phyloP scores from a whole-genome alignment of 2,113 vertebrate genomes.

The Hippolais icterina region DNA sequence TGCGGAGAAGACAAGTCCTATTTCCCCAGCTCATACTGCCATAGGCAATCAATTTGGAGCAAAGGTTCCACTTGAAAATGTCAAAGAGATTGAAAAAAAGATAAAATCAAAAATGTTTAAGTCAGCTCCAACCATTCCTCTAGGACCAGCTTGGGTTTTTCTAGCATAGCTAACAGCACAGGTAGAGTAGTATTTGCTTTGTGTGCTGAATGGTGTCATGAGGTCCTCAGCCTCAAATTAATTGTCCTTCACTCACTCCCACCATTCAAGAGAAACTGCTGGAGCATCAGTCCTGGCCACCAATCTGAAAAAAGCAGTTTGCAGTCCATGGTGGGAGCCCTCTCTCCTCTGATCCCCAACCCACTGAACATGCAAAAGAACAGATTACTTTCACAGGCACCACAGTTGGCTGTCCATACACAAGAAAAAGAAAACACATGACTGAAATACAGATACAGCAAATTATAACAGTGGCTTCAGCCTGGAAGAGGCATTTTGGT shows the following conservation, averaged over 20 bases:
- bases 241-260: neutral
- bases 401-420: neutral
- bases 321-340: neutral
- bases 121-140: neutral
- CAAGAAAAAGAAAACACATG: neutral
- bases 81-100: neutral
- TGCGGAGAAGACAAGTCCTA: neutral
- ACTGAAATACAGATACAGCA: neutral
- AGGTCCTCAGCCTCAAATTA: neutral
- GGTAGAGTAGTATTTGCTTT: neutral
- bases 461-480: neutral
- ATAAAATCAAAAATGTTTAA: neutral
- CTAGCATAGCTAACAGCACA: neutral
- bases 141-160: neutral
- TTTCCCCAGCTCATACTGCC: neutral
- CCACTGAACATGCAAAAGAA: neutral
- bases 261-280: neutral
- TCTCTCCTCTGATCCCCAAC: neutral
- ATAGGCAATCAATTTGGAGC: slow-evolving; percentile 19
- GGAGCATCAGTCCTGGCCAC: neutral
- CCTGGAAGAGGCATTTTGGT: neutral
- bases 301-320: neutral
- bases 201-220: neutral
- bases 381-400: neutral
- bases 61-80: slow-evolving; percentile 31